Percentiles rank a stretch among this genome's conserved stretches.
phyloP scores from a whole-genome alignment of 2,888 invertebrate genomes.

The Alentia gelatinosa region DNA sequence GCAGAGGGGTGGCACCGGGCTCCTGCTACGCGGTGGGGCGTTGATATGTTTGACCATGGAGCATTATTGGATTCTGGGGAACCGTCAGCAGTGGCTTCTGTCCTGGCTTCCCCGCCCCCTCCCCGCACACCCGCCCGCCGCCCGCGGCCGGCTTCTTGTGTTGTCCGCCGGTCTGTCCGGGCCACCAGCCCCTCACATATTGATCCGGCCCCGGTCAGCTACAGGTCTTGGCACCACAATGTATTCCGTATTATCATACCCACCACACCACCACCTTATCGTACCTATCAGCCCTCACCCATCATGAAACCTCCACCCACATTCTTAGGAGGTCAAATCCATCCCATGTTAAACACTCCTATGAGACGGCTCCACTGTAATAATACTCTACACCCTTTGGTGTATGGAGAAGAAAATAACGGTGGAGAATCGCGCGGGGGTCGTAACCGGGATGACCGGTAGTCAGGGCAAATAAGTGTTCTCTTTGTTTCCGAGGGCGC shows the following conservation, averaged over 20 bases:
- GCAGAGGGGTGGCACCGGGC: neutral
- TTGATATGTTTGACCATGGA: constrained; percentile 17
- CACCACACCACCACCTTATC: too few species aligned
- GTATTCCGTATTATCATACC: neutral
- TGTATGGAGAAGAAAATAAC: too few species aligned
- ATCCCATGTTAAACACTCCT: too few species aligned
- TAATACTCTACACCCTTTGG: too few species aligned
- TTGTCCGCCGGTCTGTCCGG: neutral
- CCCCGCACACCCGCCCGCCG: neutral
- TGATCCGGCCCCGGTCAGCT: neutral
- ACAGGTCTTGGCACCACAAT: neutral
- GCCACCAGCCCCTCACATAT: neutral
- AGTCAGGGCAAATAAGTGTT: too few species aligned
- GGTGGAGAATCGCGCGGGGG: too few species aligned
- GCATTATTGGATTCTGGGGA: constrained; percentile 8
- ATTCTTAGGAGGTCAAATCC: too few species aligned
- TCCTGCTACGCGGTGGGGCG: neutral
- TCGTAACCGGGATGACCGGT: too few species aligned
- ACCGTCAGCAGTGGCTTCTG: constrained; percentile 1
- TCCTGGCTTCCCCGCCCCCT: neutral
- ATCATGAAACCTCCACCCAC: too few species aligned
- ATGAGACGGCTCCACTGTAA: too few species aligned
- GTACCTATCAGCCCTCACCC: too few species aligned
- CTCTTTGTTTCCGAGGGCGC: too few species aligned
- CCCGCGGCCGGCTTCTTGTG: neutral